These are phyloP conservation scores for Hexactinellida sp. DNA, from an alignment of 37 sponge, comb jelly and placozoan species.

Conservation along the genomic window DNA sequence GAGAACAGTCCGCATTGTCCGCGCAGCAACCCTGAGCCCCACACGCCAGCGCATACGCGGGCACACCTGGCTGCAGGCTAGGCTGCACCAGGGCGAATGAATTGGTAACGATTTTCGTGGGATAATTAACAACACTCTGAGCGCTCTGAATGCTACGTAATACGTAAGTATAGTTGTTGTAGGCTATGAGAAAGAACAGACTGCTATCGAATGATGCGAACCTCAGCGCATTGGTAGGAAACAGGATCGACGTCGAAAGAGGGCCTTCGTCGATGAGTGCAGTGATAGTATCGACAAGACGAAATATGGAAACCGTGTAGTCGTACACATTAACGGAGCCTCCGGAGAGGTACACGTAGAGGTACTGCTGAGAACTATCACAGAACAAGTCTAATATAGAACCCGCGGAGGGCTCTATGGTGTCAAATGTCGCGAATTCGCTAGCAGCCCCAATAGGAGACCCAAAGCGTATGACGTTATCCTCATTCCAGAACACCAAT, in stretches of 20 bases:
- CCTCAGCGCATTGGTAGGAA: background rate
- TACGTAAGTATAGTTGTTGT: background rate
- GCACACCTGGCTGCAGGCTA: background rate
- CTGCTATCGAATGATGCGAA: background rate
- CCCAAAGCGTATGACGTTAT: background rate
- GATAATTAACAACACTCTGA: background rate
- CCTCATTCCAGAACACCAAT: slow-evolving; percentile 1
- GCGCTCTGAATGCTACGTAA: background rate
- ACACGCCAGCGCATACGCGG: background rate
- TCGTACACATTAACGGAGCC: background rate
- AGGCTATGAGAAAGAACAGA: background rate
- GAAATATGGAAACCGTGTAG: background rate
- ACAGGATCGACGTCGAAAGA: background rate
- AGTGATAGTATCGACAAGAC: background rate
- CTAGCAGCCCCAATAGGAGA: background rate
- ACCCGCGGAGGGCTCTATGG: background rate
- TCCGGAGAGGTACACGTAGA: background rate
- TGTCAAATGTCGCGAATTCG: background rate
- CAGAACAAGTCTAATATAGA: background rate
- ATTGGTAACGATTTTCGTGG: background rate
- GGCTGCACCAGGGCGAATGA: slow-evolving; percentile 3
- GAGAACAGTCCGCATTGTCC: background rate
- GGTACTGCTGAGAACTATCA: background rate
- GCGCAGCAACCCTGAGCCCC: background rate
- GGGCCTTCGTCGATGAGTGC: background rate